Evolutionary conservation across 2,888 invertebrate genomes (phyloP), one percentile per base, ranked within the genome.

Genomic region (Acanthosepion lycidas): DNA sequence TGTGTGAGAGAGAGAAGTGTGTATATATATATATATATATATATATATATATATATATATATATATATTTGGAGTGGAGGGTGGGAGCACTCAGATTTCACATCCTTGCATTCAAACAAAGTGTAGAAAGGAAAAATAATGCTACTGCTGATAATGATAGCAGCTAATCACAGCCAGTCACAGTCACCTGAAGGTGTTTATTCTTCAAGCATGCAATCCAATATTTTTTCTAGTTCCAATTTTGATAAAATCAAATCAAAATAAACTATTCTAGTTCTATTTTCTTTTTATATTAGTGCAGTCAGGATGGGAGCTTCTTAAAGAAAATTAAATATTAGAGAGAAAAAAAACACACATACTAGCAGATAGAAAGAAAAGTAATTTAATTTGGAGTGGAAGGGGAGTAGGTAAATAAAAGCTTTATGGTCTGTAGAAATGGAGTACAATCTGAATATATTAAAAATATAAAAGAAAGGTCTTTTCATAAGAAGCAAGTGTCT

Each of bases 401-500:
- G 12, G 20, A 18, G 48, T 42, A 42, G 42, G 42, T 48, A 93
- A 93, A 23, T 23, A 93, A 78, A 78, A 78, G 78, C 78, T 78
- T 78, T 78, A 12, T n/a, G n/a, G n/a, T 78, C 15, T n/a, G n/a
- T 78, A 78, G n/a, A n/a, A 78, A 78, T 78, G 15, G 78, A 78
- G n/a, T 78, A n/a, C 78, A n/a, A 78, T 78, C 78, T n/a, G n/a
- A 78, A 78, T 78, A 33, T 12, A 33, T 78, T 78, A 9, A 78
- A 78, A 78, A 78, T 78, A 78, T 33, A 78, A 78, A 78, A 78
- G 78, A 78, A 78, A 78, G 78, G n/a, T 78, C 78, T 78, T 78
- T 78, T n/a, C 78, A n/a, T 15, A n/a, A 78, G 9, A 28, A 78
- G 9, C 78, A 8, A n/a, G 78, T n/a, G 78, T 78, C 78, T 33